Conservation (phyloP, 2,888 invertebrate species). For the Callyntrura sp. region DNA sequence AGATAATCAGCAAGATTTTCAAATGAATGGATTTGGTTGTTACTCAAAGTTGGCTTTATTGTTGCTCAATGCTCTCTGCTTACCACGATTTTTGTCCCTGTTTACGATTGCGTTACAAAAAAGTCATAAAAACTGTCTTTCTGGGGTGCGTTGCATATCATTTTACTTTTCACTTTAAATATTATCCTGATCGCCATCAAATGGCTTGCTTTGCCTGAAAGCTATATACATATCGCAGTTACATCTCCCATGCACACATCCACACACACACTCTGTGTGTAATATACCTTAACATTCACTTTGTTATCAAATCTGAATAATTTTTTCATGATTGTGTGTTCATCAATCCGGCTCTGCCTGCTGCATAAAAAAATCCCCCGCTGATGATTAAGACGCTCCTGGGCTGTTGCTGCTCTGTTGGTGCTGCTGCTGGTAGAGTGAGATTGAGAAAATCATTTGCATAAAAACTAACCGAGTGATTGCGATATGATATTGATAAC, state of each 20-base stretch:
- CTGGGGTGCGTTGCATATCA: constrained; percentile 38
- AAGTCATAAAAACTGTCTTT: constrained; percentile 12
- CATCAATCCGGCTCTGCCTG: not conserved
- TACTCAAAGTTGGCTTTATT: not conserved
- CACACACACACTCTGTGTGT: not conserved
- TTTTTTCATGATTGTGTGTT: not conserved
- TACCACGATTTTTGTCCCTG: not conserved
- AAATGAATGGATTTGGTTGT: constrained; percentile 34
- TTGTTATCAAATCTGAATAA: not conserved
- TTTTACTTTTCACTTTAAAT: constrained; percentile 21
- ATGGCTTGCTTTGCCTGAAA: not conserved
- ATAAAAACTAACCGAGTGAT: constrained; percentile 34
- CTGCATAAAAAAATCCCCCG: constrained; percentile 19
- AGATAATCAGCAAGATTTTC: not conserved
- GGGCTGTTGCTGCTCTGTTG: not conserved
- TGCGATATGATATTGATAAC: constrained; percentile 34
- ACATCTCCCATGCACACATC: not conserved
- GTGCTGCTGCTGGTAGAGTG: not conserved
- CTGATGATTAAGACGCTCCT: constrained; percentile 37
- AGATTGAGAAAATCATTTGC: constrained; percentile 26
- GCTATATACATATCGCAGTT: not conserved
- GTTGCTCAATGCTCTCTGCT: not conserved
- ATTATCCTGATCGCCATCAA: not conserved
- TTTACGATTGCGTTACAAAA: not conserved
- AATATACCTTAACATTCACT: not conserved